Evolutionary conservation across 2,888 invertebrate species (phyloP).

Genomic region (Nemurella pictetii): DNA sequence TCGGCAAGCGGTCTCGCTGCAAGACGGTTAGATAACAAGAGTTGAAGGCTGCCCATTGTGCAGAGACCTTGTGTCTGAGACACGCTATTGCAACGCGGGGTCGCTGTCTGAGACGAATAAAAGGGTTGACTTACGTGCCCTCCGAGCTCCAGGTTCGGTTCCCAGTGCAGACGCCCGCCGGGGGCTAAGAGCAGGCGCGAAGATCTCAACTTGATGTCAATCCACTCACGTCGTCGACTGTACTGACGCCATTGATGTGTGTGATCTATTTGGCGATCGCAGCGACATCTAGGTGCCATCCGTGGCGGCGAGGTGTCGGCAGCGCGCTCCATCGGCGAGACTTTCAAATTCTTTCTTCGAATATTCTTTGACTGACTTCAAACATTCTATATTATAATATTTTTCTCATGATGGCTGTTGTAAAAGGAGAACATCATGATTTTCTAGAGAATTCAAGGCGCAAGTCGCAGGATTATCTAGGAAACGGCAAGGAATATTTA

Average conservation of each 20-base stretch:
- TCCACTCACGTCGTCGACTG: neutral
- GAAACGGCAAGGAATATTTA: too few species aligned
- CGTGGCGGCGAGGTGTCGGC: neutral
- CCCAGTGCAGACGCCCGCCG: neutral
- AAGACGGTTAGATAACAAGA: neutral
- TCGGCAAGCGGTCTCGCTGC: neutral
- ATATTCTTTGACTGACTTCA: too few species aligned
- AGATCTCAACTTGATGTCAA: neutral
- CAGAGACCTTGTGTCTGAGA: neutral
- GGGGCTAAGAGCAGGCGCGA: neutral
- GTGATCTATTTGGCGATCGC: neutral
- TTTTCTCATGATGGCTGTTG: too few species aligned
- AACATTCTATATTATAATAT: too few species aligned
- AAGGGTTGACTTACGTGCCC: neutral
- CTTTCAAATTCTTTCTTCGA: neutral
- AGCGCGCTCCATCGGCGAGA: neutral
- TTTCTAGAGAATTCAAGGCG: too few species aligned
- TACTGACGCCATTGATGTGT: neutral
- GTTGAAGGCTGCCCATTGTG: neutral
- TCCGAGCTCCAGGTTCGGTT: neutral
- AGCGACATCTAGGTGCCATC: neutral
- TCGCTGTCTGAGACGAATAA: neutral
- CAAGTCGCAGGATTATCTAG: too few species aligned
- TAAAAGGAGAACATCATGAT: too few species aligned
- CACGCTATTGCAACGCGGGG: neutral